These are phyloP conservation scores for Gymnorhina tibicen DNA, from an alignment of 2,113 vertebrate species.

Conservation along the genomic window DNA sequence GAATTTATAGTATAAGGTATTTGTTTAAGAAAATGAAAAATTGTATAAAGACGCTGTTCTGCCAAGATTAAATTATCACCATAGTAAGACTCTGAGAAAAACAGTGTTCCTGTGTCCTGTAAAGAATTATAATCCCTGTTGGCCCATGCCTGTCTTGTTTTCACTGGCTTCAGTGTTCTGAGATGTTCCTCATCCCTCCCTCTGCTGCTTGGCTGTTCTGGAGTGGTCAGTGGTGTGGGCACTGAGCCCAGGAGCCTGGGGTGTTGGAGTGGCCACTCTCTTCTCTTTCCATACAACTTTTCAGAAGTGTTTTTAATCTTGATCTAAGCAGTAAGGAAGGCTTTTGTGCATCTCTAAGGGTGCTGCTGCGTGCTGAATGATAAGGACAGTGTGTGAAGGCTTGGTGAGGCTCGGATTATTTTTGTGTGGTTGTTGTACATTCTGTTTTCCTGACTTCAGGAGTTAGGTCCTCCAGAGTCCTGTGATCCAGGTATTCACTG, in stretches of 20 bases:
- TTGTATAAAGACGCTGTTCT: not conserved
- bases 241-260: not conserved
- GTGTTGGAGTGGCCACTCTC: not conserved
- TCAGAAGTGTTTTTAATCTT: not conserved
- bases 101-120: not conserved
- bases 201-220: not conserved
- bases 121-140: not conserved
- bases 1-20: not conserved
- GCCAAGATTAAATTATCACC: not conserved
- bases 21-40: not conserved
- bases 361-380: not conserved
- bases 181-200: not conserved
- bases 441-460: not conserved
- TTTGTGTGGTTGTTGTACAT: not conserved
- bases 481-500: not conserved
- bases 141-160: not conserved
- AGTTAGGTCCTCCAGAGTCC: not conserved
- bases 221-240: not conserved
- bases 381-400: not conserved
- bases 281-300: not conserved
- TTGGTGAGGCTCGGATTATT: not conserved
- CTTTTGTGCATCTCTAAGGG: not conserved
- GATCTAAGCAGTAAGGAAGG: not conserved
- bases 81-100: not conserved
- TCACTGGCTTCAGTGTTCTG: not conserved